Percentiles rank a stretch among this genome's conserved stretches.
phyloP scores from a whole-genome alignment of 2,113 vertebrate genomes.

The Vidua chalybeata region DNA sequence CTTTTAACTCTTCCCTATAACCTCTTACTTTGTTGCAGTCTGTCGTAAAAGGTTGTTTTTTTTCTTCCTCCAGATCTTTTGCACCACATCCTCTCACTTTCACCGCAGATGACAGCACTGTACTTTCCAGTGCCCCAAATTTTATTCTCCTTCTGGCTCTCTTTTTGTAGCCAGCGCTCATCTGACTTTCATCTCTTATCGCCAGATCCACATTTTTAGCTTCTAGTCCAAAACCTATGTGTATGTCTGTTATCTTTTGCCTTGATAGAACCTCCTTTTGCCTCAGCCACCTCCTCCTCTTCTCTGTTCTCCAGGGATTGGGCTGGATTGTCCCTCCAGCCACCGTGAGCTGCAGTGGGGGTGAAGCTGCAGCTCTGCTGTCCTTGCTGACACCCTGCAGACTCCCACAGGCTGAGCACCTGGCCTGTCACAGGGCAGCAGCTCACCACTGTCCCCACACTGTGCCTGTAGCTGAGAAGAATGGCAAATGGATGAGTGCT shows the following conservation, averaged over 20 bases:
- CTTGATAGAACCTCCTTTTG: background rate
- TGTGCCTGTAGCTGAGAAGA: background rate
- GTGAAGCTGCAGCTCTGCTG: background rate
- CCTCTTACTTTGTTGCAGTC: background rate
- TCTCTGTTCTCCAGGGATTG: background rate
- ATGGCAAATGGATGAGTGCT: background rate
- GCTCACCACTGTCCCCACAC: background rate
- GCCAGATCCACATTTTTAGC: background rate
- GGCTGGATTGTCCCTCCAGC: rapidly evolving
- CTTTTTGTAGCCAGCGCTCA: background rate
- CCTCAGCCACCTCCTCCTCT: background rate
- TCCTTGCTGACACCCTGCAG: background rate
- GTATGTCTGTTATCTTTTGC: background rate
- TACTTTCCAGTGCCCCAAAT: background rate
- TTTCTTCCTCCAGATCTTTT: background rate
- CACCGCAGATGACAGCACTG: background rate
- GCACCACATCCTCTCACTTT: background rate
- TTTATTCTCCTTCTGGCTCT: background rate
- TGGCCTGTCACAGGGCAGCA: background rate
- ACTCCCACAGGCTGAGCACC: background rate
- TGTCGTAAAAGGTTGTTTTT: background rate
- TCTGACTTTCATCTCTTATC: background rate
- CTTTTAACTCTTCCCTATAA: background rate
- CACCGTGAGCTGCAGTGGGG: rapidly evolving
- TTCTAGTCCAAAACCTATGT: background rate